Base-by-base conservation (phyloP, 2,797 vertebrate genomes). In the Carapus acus region DNA sequence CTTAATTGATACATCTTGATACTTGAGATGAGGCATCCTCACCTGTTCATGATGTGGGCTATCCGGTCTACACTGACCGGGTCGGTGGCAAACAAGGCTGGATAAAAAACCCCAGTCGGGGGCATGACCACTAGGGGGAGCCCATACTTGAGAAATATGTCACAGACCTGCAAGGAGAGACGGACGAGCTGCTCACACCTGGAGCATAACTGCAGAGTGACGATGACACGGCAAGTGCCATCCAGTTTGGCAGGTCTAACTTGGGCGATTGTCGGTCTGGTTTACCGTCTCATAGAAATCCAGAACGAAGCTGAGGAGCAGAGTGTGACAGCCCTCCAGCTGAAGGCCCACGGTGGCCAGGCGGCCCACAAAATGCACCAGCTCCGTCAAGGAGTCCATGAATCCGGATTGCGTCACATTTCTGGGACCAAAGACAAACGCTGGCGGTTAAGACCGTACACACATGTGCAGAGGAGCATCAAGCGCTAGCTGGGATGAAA, bases 21-120 rank as follows among this genome's bases (percentile, higher is more conserved):
- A 19, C 16, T 3, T 17, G 29, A 49, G 21, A 31, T 38, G 24
- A 40, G 8, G 29, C 31, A 27, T 19, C 59, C 63, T 51, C 78
- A 99, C 96, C 93, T 94, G 88, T 86, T 80, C 91, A 99, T 94
- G 70, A 97, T 90, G 77, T 90, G 86, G 78, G 93, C 91, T 53
- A 96, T 88, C 20, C 89, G 86, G 80, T 99, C 92, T 59, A 99
- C 78, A 31, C 74, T 90, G 56, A 90, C 77, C 0, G 91, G 75
- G 75, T 95, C 90, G 29, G 86, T 78, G 73, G 91, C 86, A 43
- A 95, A 82, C 24, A 99, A 84, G 0, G 90, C 89, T 2, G 91
- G 85, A 74, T 93, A 96, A 79, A 99, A 97, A 49, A 99, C 83
- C 15, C 91, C 91, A 65, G 86, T 62, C 14, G 93, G 94, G 59